Base-by-base conservation (phyloP, 2,888 invertebrate species). In the Ophion ventricosus region DNA sequence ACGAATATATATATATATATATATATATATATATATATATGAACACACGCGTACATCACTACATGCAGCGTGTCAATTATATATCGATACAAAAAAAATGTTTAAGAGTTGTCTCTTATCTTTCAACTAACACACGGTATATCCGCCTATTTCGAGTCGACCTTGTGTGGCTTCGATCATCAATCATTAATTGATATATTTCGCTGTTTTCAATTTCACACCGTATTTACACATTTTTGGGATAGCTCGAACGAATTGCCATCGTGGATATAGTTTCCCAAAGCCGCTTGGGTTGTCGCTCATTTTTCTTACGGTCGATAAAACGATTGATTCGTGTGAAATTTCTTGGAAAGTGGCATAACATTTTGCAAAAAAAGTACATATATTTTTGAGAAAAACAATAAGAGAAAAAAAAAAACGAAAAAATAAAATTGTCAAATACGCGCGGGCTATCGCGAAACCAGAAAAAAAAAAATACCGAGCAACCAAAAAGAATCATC, bases 401-500 rank as follows among this genome's bases (percentile, higher is more conserved):
- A 23, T 2, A 26, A 26, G 3, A 35, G 35, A 35, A 35, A 43
- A 43, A 11, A 43, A 61, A 23, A 59, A 59, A 23, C 8, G 5
- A 56, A 54, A 17, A 54, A 40, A 64, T n/a, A 66, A 66, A n/a
- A 66, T 43, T 40, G 17, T 23, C 73, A 43, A 25, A 25, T 49
- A 59, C 23, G 57, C 66, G 64, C 76, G 57, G 43, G 59, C 66
- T 25, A 70, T 66, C 29, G 56, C 67, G 61, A 77, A 43, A 61
- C 29, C 72, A 67, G 67, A 63, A 49, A 76, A 83, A 64, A 43
- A 43, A 76, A 83, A 64, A 43, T 11, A 10, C 43, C 56, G 78
- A 79, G 82, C 70, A 79, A 82, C 84, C 81, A 84, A 84, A 72
- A 61, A 78, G 63, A 82, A 73, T 82, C 84, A 82, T 80, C 78